Evolutionary conservation across 2,797 vertebrate species (phyloP).

Genomic region (Halcyon chelicuti): DNA sequence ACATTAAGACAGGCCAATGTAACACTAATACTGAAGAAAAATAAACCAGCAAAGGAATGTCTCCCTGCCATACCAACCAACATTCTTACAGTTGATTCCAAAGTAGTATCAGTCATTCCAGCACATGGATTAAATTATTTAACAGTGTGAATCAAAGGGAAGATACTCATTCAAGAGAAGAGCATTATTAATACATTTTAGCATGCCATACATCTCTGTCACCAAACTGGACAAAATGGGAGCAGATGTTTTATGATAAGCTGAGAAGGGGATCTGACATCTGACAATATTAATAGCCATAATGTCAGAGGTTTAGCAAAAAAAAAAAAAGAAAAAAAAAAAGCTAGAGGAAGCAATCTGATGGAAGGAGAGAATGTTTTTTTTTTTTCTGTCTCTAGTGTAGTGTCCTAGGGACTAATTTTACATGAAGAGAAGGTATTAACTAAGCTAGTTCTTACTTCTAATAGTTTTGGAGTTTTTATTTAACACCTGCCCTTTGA

Average conservation of each 20-base stretch:
- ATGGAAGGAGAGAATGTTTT: background rate
- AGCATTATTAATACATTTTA: constrained; percentile 64
- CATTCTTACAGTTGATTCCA: constrained; percentile 44
- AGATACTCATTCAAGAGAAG: constrained; percentile 62
- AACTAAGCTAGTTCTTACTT: background rate
- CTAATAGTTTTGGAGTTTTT: background rate
- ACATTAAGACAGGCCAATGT: constrained; percentile 50
- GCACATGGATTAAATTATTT: constrained; percentile 68
- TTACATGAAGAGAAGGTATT: background rate
- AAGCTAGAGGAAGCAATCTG: background rate
- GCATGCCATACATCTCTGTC: constrained; percentile 67
- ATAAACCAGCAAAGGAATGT: constrained; percentile 71
- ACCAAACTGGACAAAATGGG: constrained; percentile 67
- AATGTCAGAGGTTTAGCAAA: constrained; percentile 36
- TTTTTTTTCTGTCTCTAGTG: constrained; percentile 10
- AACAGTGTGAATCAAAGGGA: constrained; percentile 72
- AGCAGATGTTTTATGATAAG: constrained; percentile 74
- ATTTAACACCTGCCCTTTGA: constrained; percentile 8
- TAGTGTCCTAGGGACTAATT: background rate
- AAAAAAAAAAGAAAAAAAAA: background rate
- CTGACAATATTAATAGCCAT: constrained; percentile 62
- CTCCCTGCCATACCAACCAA: constrained; percentile 35
- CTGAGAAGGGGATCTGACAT: constrained; percentile 54
- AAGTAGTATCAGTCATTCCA: constrained; percentile 58
- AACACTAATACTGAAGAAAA: constrained; percentile 72